Base-by-base conservation (phyloP, 1,140 invertebrate genomes). In the Sitophilus oryzae region DNA sequence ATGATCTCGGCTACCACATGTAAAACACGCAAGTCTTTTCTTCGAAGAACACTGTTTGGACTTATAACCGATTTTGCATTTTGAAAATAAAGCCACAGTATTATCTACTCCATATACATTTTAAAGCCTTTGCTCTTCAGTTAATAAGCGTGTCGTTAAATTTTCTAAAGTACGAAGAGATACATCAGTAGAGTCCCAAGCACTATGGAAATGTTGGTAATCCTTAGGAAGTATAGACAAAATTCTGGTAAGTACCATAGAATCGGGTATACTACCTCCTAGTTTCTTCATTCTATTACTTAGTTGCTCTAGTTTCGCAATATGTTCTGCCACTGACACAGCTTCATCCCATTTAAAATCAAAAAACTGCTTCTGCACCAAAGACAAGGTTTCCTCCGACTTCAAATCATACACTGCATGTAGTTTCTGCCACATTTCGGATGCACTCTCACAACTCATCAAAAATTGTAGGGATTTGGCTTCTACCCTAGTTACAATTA, bases 291-390 rank as follows among this genome's bases (percentile, higher is more conserved):
- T 35, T 18, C 37, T 20, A 5, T 37, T 14, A 11, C 38, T 51
- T 8, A 58, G 18, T 15, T 42, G 20, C 36, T 54, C 43, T 23
- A 58, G 18, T 49, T 62, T 67, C 4, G 56, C 57, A 36, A 66
- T 58, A 41, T 62, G 52, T 23, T 49, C n/a, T 2, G 61, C 48
- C 23, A 65, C 58, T 21, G 48, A 36, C 18, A 59, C 56, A 10
- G 15, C 43, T 34, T 9, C 40, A 14, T 62, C 48, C n/a, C n/a
- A n/a, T n/a, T n/a, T n/a, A n/a, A n/a, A n/a, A n/a, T n/a, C n/a
- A n/a, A n/a, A n/a, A n/a, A 65, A 70, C 15, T 62, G 40, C 55
- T 72, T 62, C 25, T 69, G 64, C 3, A 71, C 37, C n/a, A 70
- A 58, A 23, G 71, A 64, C 0, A 69, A 49, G 19, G 48, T 69